Evolutionary conservation across 2,888 invertebrate genomes (phyloP).

Genomic region (Drosophila suboccidentalis): DNA sequence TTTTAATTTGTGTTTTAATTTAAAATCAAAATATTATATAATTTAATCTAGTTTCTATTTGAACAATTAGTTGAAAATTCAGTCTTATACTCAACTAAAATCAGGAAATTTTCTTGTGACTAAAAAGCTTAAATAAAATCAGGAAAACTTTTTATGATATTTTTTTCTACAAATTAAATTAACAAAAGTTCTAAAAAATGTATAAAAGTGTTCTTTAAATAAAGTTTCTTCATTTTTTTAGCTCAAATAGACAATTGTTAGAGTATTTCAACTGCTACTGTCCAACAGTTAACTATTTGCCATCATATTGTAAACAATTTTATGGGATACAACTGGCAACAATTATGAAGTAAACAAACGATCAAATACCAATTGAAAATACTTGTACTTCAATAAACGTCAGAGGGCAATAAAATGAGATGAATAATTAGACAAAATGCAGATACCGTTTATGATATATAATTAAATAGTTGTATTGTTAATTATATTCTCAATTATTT

Average conservation of each 20-base stretch:
- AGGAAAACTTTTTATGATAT: too few relatives aligned
- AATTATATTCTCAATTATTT: background rate
- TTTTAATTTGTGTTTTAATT: too few relatives aligned
- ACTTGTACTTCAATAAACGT: background rate
- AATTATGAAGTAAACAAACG: background rate
- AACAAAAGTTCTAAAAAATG: too few relatives aligned
- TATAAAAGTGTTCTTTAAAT: too few relatives aligned
- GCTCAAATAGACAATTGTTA: background rate
- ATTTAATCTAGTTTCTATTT: too few relatives aligned
- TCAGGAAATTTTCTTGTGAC: too few relatives aligned
- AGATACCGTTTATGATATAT: slow-evolving; percentile 4
- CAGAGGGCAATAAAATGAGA: background rate
- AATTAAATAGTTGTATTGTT: slow-evolving; percentile 12
- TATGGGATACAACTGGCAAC: background rate
- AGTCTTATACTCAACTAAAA: too few relatives aligned
- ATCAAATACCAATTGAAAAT: slow-evolving; percentile 2
- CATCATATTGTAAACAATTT: background rate
- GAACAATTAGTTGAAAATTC: too few relatives aligned
- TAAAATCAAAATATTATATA: too few relatives aligned
- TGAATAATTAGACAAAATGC: background rate
- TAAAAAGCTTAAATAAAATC: too few relatives aligned
- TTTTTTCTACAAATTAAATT: too few relatives aligned
- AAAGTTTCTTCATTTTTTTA: background rate
- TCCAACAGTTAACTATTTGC: background rate
- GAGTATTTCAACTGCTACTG: background rate